phyloP scores from a whole-genome alignment of 2,113 vertebrate genomes.

The Nansenia antarctica region DNA sequence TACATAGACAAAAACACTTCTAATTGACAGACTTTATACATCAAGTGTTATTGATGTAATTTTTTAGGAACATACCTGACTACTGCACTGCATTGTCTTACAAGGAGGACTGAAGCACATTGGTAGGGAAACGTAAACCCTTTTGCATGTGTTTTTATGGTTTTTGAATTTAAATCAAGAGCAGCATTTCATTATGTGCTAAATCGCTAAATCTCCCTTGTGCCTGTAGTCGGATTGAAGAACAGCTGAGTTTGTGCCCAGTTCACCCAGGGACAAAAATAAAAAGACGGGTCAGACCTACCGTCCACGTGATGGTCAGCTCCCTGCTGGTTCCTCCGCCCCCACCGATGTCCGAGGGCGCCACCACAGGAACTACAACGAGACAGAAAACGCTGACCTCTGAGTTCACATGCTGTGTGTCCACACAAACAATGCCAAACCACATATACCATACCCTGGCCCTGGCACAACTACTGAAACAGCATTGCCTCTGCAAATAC shows the following conservation, averaged over 20 bases:
- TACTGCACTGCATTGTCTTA: neutral
- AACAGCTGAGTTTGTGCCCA: conserved; percentile 15
- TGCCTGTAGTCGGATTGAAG: neutral
- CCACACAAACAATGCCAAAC: conserved; percentile 53
- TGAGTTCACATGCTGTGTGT: conserved; percentile 42
- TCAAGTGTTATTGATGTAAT: neutral
- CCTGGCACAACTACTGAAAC: conserved; percentile 58
- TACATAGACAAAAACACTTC: neutral
- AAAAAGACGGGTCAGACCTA: conserved; percentile 62
- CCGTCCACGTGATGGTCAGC: conserved; percentile 95
- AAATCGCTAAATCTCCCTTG: too few species aligned
- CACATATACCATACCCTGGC: conserved; percentile 55
- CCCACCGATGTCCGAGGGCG: conserved; percentile 91
- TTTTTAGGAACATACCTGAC: neutral
- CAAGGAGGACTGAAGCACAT: neutral
- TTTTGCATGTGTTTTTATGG: neutral
- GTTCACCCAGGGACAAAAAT: neutral
- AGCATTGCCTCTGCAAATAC: conserved; percentile 60
- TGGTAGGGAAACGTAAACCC: neutral
- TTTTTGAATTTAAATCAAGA: neutral
- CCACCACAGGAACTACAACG: conserved; percentile 89
- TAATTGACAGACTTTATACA: neutral
- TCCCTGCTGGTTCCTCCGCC: conserved; percentile 91
- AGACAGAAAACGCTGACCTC: conserved; percentile 54
- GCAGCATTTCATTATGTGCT: too few species aligned